Base-by-base conservation (phyloP, 2,797 vertebrate genomes). In the Steatocranus sp. region DNA sequence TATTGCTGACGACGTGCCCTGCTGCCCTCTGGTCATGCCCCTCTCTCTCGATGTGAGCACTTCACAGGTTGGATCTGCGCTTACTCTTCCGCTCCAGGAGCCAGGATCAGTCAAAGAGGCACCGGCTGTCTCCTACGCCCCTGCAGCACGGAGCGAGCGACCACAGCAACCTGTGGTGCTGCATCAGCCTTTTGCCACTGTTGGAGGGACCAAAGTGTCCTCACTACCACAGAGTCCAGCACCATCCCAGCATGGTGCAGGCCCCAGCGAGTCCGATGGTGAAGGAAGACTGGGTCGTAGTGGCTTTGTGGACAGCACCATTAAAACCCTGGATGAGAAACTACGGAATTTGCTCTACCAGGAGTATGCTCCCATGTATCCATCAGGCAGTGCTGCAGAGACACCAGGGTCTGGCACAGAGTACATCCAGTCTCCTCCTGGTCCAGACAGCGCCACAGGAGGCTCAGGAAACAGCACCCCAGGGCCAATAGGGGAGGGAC, bases 251-350 rank as follows among this genome's bases (percentile, higher is more conserved):
- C 96, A 96, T 0, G 90, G 93, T 0, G 89, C 93, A 0, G 94
- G 94, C 11, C 93, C 97, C 0, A 87, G 93, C 0, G 99, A 99
- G 90, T 97, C 98, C 0, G 98, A 99, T 0, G 96, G 97, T 0
- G 99, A 99, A 93, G 98, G 98, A 1, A 96, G 97, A 0, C 97
- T 94, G 11, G 90, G 85, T 14, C 94, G 98, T 6, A 97, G 98
- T n/a, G 97, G 97, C 86, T 99, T 99, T 2, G 97, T 98, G 17
- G 98, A 99, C 94, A 98, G 96, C 94, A 99, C 98, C 1, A 99
- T 99, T 68, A 99, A 99, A 94, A 98, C 97, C 38, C 95, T 99
- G 4, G 99, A 99, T 10, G 99, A 99, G 94, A 99, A 99, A 86
- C 89, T 99, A 41, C 96, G 98, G 83, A 99, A 98, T 80, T 90